Base-by-base conservation (phyloP, 2,113 vertebrate species). In the Nothoprocta perdicaria region DNA sequence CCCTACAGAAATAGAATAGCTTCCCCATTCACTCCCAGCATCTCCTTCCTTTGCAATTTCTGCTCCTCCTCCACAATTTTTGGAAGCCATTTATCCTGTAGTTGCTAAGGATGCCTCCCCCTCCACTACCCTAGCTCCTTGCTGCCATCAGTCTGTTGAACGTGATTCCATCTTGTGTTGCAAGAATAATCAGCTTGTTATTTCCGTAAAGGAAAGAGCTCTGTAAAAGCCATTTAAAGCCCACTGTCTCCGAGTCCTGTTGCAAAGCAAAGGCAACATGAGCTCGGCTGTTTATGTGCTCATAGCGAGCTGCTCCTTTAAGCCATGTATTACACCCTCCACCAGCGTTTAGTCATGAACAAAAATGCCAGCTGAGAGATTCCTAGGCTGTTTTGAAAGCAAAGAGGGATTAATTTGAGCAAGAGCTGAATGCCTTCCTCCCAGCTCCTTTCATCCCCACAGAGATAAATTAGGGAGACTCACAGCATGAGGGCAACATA, bases 171-270 rank as follows among this genome's bases (percentile, higher is more conserved):
- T 86, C 69, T 88, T 71, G 43, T 33, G 33, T 53, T 80, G 50
- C 79, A 67, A 91, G 94, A 74, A 80, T 93, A 94, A 95, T 89
- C 45, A 41, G 89, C 69, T 80, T 85, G 31, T 93, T 92, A 94
- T 94, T 96, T 92, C 60, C 43, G 53, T 55, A 80, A 84, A 83
- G 50, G 74, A 80, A 58, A 71, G 57, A 38, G 61, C 33, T 40
- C 33, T 53, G 74, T 52, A 71, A 90, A 91, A 93, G 53, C 80
- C 45, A 76, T 77, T 96, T 63, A 71, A 72, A 92, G 41, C 75
- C 41, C 46, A 4, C 24, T 26, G 48, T 79, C 66, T 69, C 55
- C 6, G 38, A 86, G 33, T 87, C n/a, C 40, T 68, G 52, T 86
- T 84, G 80, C 90, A 91, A 77, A 91, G 69, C 80, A 60, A 50